Conservation (phyloP, 1,140 invertebrate genomes). For the Anastrepha obliqua region DNA sequence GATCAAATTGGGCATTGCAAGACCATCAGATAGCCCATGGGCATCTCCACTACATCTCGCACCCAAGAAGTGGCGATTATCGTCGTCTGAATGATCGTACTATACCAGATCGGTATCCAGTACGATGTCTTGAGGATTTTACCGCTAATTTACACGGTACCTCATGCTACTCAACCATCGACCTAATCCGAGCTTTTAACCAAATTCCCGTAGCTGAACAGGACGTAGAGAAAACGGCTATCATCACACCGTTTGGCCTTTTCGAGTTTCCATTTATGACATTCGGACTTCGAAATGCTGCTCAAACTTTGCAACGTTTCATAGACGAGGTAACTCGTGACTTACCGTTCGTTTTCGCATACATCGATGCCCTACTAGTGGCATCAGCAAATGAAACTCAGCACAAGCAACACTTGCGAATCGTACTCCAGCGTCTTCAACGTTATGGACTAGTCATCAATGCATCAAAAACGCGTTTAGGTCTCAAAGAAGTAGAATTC, state of each 20-base stretch:
- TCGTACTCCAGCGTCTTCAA: conserved; percentile 60
- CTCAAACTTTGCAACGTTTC: conserved; percentile 74
- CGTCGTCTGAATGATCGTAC: not conserved
- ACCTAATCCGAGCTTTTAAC: conserved; percentile 73
- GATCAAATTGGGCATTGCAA: conserved; percentile 63
- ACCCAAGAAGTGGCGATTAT: not conserved
- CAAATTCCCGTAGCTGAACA: conserved; percentile 70
- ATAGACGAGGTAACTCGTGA: conserved; percentile 74
- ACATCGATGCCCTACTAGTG: conserved; percentile 76
- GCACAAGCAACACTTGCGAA: conserved; percentile 63
- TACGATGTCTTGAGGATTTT: conserved; percentile 70
- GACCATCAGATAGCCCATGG: conserved; percentile 63
- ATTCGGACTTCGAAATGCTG: conserved; percentile 70
- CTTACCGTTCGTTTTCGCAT: conserved; percentile 68
- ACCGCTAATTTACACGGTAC: conserved; percentile 65
- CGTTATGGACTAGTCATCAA: conserved; percentile 65
- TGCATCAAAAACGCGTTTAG: conserved; percentile 64
- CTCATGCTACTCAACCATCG: not conserved
- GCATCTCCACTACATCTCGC: conserved; percentile 68
- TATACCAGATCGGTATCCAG: conserved; percentile 65
- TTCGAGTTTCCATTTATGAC: conserved; percentile 72
- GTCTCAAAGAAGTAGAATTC: conserved; percentile 61
- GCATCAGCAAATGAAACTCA: conserved; percentile 65
- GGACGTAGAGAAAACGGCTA: conserved; percentile 71
- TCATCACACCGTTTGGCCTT: conserved; percentile 70